Percentiles rank a stretch among this genome's conserved stretches.
These are phyloP conservation scores for Fulmarus glacialis DNA, from an alignment of 2,113 vertebrate species.

Conservation along the genomic window DNA sequence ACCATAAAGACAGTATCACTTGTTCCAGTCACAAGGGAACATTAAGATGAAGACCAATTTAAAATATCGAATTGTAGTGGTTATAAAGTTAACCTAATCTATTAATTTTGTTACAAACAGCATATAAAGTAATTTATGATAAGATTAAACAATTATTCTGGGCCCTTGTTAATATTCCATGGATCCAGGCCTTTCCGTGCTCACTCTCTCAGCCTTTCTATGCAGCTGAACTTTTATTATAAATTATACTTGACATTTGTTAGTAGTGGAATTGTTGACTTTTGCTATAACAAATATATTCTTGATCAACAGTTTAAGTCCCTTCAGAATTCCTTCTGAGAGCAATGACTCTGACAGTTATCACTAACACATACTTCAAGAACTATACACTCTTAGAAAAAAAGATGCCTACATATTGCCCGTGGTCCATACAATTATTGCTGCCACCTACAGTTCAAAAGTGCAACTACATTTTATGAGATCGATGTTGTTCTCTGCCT, in stretches of 20 bases:
- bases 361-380: neutral
- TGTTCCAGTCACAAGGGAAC: neutral
- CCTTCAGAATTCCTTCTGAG: neutral
- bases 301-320: neutral
- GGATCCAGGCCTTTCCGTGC: neutral
- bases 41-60: neutral
- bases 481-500: neutral
- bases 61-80: neutral
- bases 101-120: neutral
- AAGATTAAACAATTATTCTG: neutral
- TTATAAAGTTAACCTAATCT: neutral
- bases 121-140: neutral
- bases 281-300: neutral
- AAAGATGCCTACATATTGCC: fast-evolving
- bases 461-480: neutral
- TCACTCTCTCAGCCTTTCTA: neutral
- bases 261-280: neutral
- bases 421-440: neutral
- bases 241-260: neutral
- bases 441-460: conserved; percentile 45
- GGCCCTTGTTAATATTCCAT: neutral
- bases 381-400: neutral
- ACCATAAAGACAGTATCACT: neutral
- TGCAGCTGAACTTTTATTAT: neutral
- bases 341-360: neutral